Percentiles rank a stretch among this genome's conserved stretches.
Evolutionary conservation across 2,888 invertebrate genomes (phyloP).

Genomic region (Trichacis sp.): DNA sequence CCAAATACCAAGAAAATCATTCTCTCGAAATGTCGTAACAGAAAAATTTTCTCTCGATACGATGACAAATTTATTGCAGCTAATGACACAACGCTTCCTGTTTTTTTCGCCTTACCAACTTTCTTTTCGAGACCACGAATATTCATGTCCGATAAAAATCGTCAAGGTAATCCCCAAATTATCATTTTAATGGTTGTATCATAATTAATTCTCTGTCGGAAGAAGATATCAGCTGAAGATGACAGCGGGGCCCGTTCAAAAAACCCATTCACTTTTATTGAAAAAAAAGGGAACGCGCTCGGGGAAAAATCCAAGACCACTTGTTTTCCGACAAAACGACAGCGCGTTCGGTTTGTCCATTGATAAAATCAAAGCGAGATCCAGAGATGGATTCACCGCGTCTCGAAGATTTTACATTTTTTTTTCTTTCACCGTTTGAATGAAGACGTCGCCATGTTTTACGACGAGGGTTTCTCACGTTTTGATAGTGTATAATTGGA

Average conservation of each 20-base stretch:
- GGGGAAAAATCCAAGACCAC: background rate
- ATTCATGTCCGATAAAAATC: constrained; percentile 19
- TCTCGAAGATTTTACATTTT: background rate
- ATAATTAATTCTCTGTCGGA: constrained; percentile 57
- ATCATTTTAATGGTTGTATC: constrained; percentile 50
- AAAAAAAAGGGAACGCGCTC: background rate
- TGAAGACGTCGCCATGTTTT: background rate
- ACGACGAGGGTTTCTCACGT: background rate
- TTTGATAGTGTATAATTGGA: background rate
- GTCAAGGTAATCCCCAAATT: constrained; percentile 61
- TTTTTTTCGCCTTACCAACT: constrained; percentile 5
- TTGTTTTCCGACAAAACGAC: constrained; percentile 28
- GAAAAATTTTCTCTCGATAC: background rate
- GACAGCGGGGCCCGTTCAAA: constrained; percentile 6
- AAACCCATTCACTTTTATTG: constrained; percentile 10
- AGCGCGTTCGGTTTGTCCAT: constrained; percentile 34
- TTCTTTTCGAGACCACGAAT: constrained; percentile 2
- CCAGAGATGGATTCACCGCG: constrained; percentile 13
- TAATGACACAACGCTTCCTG: constrained; percentile 21
- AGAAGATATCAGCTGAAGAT: constrained; percentile 35
- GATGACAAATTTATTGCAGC: constrained; percentile 1
- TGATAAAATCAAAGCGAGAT: constrained; percentile 35
- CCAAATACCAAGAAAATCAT: background rate
- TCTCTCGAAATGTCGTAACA: background rate
- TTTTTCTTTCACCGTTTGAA: constrained; percentile 4